Percentiles rank a stretch among this genome's conserved stretches.
These are phyloP conservation scores for Electrophaes corylata DNA, from an alignment of 2,888 invertebrate genomes.

Conservation along the genomic window DNA sequence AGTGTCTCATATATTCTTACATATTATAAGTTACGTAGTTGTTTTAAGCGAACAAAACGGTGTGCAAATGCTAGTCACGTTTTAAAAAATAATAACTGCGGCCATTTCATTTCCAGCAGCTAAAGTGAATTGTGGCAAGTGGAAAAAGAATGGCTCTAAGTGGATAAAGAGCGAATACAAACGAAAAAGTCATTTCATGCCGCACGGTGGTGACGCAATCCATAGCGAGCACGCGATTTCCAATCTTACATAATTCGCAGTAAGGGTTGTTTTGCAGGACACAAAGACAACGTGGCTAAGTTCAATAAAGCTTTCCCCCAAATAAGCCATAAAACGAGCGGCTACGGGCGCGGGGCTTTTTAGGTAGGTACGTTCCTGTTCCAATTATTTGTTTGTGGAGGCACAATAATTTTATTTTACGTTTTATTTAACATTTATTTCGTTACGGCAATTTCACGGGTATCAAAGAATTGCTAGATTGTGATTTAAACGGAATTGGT, in stretches of 20 bases:
- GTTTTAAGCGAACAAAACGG: constrained; percentile 52
- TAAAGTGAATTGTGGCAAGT: constrained; percentile 83
- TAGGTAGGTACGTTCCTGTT: constrained; percentile 67
- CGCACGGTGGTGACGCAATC: constrained; percentile 73
- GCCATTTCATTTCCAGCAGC: constrained; percentile 45
- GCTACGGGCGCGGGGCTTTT: constrained; percentile 75
- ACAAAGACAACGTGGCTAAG: constrained; percentile 73
- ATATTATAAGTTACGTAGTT: not conserved
- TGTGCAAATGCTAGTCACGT: constrained; percentile 1
- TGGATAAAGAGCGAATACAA: constrained; percentile 83
- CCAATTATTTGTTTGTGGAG: constrained; percentile 84
- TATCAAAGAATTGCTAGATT: constrained; percentile 83
- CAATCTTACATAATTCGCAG: constrained; percentile 49
- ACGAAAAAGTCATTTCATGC: constrained; percentile 83
- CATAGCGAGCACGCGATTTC: constrained; percentile 47
- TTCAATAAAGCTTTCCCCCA: constrained; percentile 84
- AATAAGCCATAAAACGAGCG: constrained; percentile 83
- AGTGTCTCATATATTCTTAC: too few species aligned
- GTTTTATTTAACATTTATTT: constrained; percentile 85
- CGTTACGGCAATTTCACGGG: constrained; percentile 84
- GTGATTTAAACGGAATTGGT: constrained; percentile 82
- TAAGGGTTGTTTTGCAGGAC: constrained; percentile 64
- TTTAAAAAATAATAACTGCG: constrained; percentile 10
- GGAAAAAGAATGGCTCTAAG: constrained; percentile 82
- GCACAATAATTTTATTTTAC: constrained; percentile 84